Base-by-base conservation (phyloP, 2,888 invertebrate genomes). In the Hypercompe scribonia region DNA sequence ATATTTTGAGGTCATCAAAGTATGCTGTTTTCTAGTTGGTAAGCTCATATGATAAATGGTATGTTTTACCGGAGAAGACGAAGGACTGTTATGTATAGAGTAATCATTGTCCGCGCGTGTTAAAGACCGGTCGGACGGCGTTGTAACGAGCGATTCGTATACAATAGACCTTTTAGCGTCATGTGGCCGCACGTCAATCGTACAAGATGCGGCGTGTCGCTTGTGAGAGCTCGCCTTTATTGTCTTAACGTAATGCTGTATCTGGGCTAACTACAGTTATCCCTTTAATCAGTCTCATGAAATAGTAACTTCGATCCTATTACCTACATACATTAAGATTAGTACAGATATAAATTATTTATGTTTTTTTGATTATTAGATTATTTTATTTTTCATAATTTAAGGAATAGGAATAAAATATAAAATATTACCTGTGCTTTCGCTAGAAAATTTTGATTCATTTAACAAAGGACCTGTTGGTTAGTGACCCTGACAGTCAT, bases 81-180 rank as follows among this genome's bases (percentile, higher is more conserved):
- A 91, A 92, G 86, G 83, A 84, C 87, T 89, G 85, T 88, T 93
- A 94, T 91, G 93, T 95, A 94, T 94, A 92, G 89, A 94, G 94
- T 94, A 93, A 95, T 95, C 94, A 94, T 93, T 93, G 95, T 95
- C 90, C 88, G 86, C 90, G 86, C 92, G 94, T 94, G 95, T 94
- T 95, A 94, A 95, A 93, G 95, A 94, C 95, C 94, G 95, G 95
- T 95, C 88, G 90, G 91, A 87, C 87, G 88, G 87, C 87, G 89
- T 88, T 87, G 90, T 95, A 95, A 95, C 94, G 95, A 95, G 94
- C 92, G 87, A 90, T 91, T 91, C 92, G 95, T 94, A 95, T 95
- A 95, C 95, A 95, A 95, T 95, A 94, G 95, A 94, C 95, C 95
- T 95, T 95, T 95, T 95, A 95, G 93, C 93, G 95, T 95, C 95